These are phyloP conservation scores for Pollimyrus isidori DNA, from an alignment of 2,113 vertebrate species.

Conservation along the genomic window DNA sequence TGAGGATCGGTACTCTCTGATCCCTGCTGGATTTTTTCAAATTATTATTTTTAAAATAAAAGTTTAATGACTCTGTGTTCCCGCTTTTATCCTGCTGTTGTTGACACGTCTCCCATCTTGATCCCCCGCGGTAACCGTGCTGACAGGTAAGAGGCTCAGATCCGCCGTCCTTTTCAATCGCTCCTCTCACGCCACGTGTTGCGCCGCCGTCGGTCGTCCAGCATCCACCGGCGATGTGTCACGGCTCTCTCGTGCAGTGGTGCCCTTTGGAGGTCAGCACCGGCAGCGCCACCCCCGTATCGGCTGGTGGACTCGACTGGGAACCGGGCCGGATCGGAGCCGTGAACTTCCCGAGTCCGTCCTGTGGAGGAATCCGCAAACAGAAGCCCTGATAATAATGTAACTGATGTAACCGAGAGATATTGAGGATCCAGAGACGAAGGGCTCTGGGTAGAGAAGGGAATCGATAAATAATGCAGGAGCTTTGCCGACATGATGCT, in stretches of 20 bases:
- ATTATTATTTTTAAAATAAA: not conserved
- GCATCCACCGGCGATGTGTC: not conserved
- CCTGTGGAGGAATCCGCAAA: not conserved
- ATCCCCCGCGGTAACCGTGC: not conserved
- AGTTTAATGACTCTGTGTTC: not conserved
- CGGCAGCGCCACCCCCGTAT: not conserved
- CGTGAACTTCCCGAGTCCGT: not conserved
- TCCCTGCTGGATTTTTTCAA: not conserved
- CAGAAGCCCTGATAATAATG: not conserved
- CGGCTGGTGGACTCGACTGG: not conserved
- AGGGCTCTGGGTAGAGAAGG: not conserved
- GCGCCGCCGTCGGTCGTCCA: not conserved
- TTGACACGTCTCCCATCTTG: not conserved
- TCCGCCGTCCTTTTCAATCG: not conserved
- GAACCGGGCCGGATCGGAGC: not conserved
- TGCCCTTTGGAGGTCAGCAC: not conserved
- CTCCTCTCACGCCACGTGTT: not conserved
- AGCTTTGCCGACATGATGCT: not conserved
- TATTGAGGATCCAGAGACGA: not conserved
- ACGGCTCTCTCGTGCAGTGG: not conserved
- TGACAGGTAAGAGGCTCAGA: not conserved
- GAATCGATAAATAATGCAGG: not conserved
- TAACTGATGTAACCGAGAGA: not conserved
- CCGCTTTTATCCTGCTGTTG: not conserved
- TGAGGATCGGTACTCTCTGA: not conserved